phyloP scores from a whole-genome alignment of 30 jellyfish, hydroid and myxozoan species.

The Pelagia noctiluca region DNA sequence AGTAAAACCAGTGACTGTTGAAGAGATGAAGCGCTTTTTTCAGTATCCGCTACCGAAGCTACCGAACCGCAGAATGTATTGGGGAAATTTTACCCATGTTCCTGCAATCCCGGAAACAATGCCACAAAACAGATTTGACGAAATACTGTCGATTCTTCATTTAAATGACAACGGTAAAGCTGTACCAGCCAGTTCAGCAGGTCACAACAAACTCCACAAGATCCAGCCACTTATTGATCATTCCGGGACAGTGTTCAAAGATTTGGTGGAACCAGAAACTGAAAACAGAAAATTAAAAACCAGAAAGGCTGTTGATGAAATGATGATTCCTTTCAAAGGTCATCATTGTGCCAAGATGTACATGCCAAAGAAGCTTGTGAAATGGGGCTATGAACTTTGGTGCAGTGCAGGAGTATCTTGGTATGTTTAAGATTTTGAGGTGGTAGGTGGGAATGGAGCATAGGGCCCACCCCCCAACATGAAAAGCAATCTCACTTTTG shows the following conservation, averaged over 20 bases:
- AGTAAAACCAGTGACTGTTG: slow-evolving; percentile 24
- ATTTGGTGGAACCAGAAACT: slow-evolving; percentile 37
- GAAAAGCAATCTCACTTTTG: slow-evolving; percentile 43
- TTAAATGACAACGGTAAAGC: slow-evolving; percentile 49
- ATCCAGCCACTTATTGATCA: slow-evolving; percentile 71
- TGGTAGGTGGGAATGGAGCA: slow-evolving; percentile 11
- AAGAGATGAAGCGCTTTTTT: slow-evolving; percentile 42
- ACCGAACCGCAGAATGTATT: slow-evolving; percentile 63
- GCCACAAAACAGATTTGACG: slow-evolving; percentile 65
- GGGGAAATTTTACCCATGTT: slow-evolving; percentile 48
- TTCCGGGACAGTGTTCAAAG: slow-evolving; percentile 52
- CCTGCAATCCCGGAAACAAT: slow-evolving; percentile 38
- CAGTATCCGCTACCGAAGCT: slow-evolving; percentile 37
- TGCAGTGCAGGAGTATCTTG: slow-evolving; percentile 66
- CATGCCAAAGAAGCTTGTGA: slow-evolving; percentile 78
- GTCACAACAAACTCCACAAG: slow-evolving; percentile 50
- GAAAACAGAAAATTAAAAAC: too few relatives aligned
- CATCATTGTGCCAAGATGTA: slow-evolving; percentile 56
- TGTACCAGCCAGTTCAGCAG: neutral
- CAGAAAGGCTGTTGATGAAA: slow-evolving; percentile 63
- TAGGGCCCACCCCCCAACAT: slow-evolving; percentile 36
- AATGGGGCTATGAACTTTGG: slow-evolving; percentile 70
- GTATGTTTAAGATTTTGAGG: slow-evolving; percentile 60
- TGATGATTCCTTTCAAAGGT: slow-evolving; percentile 83
- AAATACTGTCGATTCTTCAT: slow-evolving; percentile 27